A percentile compares a stretch with the other conserved stretches of the same genome.
These are phyloP conservation scores for Drosophila trapezifrons DNA, from an alignment of 1,140 invertebrate genomes.

Conservation along the genomic window DNA sequence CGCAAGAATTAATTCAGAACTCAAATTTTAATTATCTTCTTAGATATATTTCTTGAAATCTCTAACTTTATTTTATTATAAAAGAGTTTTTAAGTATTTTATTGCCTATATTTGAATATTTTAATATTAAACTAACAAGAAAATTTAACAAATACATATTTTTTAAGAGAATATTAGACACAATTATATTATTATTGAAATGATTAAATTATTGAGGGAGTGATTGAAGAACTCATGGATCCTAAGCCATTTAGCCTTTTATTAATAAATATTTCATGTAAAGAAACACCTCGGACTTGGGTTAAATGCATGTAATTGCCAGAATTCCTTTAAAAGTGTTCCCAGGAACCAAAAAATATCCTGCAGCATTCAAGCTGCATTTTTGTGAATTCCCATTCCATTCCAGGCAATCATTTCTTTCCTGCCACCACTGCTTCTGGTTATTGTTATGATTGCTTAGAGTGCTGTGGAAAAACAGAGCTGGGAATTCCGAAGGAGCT, in stretches of 20 bases:
- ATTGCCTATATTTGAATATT: too few relatives aligned
- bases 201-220: too few relatives aligned
- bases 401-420: constrained; percentile 6
- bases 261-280: not conserved
- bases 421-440: not conserved
- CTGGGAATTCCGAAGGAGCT: constrained; percentile 12
- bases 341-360: not conserved
- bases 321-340: constrained; percentile 6
- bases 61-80: too few relatives aligned
- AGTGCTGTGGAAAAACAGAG: constrained; percentile 19
- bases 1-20: too few relatives aligned
- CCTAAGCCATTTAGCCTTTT: not conserved
- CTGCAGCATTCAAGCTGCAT: not conserved
- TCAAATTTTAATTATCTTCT: not conserved
- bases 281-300: not conserved
- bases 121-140: too few relatives aligned
- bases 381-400: not conserved
- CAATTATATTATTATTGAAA: too few relatives aligned
- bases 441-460: constrained; percentile 33
- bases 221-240: too few relatives aligned
- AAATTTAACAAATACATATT: too few relatives aligned
- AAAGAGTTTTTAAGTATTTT: too few relatives aligned
- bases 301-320: not conserved
- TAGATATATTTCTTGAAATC: not conserved
- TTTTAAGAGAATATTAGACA: too few relatives aligned